Evolutionary conservation across 2,797 vertebrate species (phyloP).

Genomic region (Cyprinella venusta): DNA sequence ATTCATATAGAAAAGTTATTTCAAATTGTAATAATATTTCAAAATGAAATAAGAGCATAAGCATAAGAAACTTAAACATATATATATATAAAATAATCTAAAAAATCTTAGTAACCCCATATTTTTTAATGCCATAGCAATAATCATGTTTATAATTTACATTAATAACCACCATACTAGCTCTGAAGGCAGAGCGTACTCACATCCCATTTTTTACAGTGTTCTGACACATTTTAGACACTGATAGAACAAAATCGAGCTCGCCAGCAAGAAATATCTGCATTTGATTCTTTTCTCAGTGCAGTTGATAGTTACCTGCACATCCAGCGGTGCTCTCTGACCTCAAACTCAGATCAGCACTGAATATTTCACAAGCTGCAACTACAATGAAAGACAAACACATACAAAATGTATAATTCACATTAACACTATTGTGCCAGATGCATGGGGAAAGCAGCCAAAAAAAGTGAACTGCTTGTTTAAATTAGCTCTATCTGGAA

Average conservation of each 20-base stretch:
- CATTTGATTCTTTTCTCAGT: not conserved
- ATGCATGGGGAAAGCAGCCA: not conserved
- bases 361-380: constrained; percentile 3
- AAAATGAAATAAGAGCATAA: not conserved
- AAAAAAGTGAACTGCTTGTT: not conserved
- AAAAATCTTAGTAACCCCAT: no score
- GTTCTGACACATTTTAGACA: not conserved
- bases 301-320: not conserved
- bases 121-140: not conserved
- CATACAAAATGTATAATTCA: not conserved
- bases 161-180: no score
- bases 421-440: not conserved
- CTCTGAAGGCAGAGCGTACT: not conserved
- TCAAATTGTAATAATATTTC: not conserved
- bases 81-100: no score
- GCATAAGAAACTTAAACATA: not conserved
- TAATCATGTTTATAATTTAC: not conserved
- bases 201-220: not conserved
- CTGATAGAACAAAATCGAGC: not conserved
- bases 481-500: not conserved
- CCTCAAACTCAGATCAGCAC: not conserved
- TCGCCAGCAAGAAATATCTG: not conserved
- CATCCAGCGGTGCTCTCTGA: not conserved
- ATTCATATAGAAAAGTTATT: not conserved
- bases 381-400: constrained; percentile 4